phyloP scores from a whole-genome alignment of 2,113 vertebrate genomes.

The Turnix velox region DNA sequence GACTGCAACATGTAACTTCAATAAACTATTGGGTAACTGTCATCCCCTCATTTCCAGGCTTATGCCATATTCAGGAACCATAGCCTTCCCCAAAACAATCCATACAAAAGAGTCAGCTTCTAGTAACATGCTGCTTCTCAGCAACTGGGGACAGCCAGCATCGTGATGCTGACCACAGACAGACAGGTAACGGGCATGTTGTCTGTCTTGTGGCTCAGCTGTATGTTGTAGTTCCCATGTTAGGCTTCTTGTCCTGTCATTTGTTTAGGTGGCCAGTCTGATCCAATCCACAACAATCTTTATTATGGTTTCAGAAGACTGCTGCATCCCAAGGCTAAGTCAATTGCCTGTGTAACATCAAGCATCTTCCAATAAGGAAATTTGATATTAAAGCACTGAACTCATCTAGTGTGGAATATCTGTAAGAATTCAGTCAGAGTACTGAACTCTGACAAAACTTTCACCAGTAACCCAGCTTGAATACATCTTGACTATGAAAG shows the following conservation, averaged over 20 bases:
- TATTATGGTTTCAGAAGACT: neutral
- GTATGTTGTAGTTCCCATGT: neutral
- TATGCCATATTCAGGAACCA: neutral
- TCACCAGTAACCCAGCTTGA: neutral
- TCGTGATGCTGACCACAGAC: rapidly evolving
- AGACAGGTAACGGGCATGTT: neutral
- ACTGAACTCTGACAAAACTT: neutral
- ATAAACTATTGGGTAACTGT: neutral
- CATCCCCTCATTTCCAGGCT: neutral
- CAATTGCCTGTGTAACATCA: neutral
- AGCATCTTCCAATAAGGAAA: neutral
- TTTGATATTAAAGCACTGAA: neutral
- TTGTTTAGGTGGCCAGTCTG: too few species aligned
- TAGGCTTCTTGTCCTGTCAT: neutral
- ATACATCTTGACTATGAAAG: neutral
- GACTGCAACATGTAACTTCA: neutral
- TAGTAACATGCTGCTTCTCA: neutral
- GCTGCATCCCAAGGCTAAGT: neutral
- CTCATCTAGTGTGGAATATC: neutral
- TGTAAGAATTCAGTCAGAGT: neutral
- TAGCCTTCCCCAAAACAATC: neutral
- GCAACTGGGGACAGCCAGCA: neutral
- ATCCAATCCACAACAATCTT: too few species aligned
- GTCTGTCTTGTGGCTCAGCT: neutral
- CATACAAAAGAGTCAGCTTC: neutral